These are phyloP conservation scores for Copsychus sechellarum DNA, from an alignment of 2,113 vertebrate genomes.

Conservation along the genomic window DNA sequence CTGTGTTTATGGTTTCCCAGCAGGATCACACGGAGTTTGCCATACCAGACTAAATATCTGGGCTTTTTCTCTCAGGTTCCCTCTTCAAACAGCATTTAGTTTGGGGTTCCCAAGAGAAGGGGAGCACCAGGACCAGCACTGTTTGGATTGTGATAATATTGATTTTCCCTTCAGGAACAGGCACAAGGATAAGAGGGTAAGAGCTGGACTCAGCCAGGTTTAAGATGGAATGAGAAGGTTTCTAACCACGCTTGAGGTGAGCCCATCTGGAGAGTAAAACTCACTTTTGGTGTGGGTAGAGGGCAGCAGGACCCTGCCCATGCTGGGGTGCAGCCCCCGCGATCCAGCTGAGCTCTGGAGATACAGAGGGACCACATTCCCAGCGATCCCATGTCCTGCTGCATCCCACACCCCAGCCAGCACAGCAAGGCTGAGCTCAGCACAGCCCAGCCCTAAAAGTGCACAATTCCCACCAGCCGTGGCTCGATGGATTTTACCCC, in stretches of 20 bases:
- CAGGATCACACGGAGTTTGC: not conserved
- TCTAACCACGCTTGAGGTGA: not conserved
- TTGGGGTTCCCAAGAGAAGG: not conserved
- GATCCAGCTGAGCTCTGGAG: not conserved
- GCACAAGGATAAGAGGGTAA: not conserved
- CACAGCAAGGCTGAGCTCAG: fast-evolving
- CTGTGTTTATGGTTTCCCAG: not conserved
- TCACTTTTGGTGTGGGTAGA: not conserved
- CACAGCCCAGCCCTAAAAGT: not conserved
- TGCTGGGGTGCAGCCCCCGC: not conserved
- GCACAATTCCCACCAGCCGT: fast-evolving
- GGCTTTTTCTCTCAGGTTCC: not conserved
- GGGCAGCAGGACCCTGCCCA: not conserved
- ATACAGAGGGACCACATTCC: not conserved
- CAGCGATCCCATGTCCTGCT: not conserved
- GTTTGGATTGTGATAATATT: fast-evolving
- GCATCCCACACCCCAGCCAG: not conserved
- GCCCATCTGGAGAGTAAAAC: not conserved
- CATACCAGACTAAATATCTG: not conserved
- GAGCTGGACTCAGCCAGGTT: fast-evolving
- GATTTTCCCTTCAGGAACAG: not conserved
- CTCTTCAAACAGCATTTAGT: not conserved
- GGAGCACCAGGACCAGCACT: too few species aligned
- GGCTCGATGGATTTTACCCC: not conserved
- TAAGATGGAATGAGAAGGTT: not conserved